Conservation (phyloP, 2,113 vertebrate species). For the Artemisiospiza belli region DNA sequence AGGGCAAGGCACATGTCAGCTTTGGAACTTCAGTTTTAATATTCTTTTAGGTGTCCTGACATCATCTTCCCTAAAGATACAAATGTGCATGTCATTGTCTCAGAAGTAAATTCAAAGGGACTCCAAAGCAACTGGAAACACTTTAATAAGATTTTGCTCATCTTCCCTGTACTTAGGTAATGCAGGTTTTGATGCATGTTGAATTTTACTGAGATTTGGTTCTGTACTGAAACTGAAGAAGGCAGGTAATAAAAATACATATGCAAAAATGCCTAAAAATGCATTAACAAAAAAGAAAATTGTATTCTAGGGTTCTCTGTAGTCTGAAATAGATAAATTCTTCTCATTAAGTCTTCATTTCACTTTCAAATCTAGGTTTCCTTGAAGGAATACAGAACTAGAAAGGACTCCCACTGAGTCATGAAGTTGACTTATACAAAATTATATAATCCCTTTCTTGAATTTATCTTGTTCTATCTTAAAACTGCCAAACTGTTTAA, state of each 20-base stretch:
- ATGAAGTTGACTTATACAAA: background rate
- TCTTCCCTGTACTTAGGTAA: background rate
- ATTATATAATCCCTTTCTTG: background rate
- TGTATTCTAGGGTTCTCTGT: background rate
- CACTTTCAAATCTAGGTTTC: slow-evolving; percentile 21
- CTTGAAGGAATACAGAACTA: background rate
- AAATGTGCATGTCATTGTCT: background rate
- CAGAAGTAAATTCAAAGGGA: background rate
- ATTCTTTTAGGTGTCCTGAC: background rate
- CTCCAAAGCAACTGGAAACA: background rate
- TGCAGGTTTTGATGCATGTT: background rate
- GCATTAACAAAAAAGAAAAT: background rate
- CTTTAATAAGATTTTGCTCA: background rate
- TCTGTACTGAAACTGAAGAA: background rate
- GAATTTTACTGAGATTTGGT: background rate
- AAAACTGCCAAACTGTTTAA: background rate
- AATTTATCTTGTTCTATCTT: background rate
- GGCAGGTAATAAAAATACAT: background rate
- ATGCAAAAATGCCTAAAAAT: background rate
- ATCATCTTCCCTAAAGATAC: background rate
- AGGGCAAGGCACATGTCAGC: background rate
- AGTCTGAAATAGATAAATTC: background rate
- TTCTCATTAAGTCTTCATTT: slow-evolving; percentile 2
- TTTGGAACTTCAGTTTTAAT: background rate
- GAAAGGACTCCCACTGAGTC: background rate